Base-by-base conservation (phyloP, 2,888 invertebrate species). In the Pterostichus niger region DNA sequence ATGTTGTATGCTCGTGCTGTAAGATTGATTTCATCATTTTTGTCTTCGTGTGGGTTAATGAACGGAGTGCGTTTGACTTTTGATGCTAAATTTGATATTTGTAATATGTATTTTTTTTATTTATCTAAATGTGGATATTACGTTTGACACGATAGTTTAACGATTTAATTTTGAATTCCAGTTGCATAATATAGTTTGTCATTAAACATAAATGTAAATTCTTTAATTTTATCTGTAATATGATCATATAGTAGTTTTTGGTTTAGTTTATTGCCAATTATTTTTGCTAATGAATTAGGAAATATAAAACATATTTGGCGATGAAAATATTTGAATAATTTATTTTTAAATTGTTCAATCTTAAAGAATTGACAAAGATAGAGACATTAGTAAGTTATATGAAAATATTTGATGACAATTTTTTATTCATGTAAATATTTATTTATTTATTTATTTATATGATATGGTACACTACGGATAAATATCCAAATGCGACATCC, bases 31-130 rank as follows among this genome's bases (percentile, higher is more conserved):
- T 46, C 44, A 15, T 44, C 46, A 73, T 73, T 46, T 73, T 73
- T 73, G 17, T 73, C 49, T 44, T 46, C 46, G 73, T 49, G 64
- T 49, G 64, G 73, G 73, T 73, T 49, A 73, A 46, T 44, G 73
- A 73, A 73, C 71, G 17, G 24, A 59, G 17, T 59, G 59, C 24
- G 15, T 46, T 49, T 49, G 49, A 49, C 49, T 49, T 49, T 49
- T 49, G 49, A 49, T 49, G 49, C 49, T 49, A 49, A 49, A 49
- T 49, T 49, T 49, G 44, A 49, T 49, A 49, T 49, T 49, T 49
- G 49, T 49, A 49, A 54, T 54, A 11, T 7, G n/a, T n/a, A n/a
- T n/a, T n/a, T n/a, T n/a, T n/a, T n/a, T 15, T 54, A 3, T 54
- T 15, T 54, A 24, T 24, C 13, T 56, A 56, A 15, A 56, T 56